Base-by-base conservation (phyloP, 2,797 vertebrate species). In the Coregonus suidteri region DNA sequence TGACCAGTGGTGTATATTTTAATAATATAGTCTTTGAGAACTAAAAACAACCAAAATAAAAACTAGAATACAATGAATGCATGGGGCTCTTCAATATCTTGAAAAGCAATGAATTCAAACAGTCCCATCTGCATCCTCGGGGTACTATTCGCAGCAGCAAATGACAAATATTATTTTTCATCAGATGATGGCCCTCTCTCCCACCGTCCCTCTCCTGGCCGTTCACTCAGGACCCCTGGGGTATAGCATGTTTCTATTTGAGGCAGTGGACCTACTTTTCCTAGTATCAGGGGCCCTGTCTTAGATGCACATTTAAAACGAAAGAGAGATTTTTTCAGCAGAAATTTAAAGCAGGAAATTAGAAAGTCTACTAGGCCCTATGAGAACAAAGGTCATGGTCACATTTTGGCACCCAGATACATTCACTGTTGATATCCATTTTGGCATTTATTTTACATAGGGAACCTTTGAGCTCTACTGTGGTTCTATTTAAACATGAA, bases 101-200 rank as follows among this genome's bases (percentile, higher is more conserved):
- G 65, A 87, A 88, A 87, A 84, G 79, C 91, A 94, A 92, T 91
- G 91, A 91, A 91, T 89, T 92, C 91, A 90, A 85, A 90, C 91
- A 87, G 83, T 84, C 73, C 80, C 74, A 78, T 89, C 85, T 84
- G 62, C 81, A 91, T 87, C 80, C 80, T 68, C 78, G 78, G 82
- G 79, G 85, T 53, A 84, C 85, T 76, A 85, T 31, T 81, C 92
- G 82, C 1, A 0, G 16, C 82, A 83, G 14, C 65, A 84, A 81
- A 92, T 87, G 79, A 91, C 92, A 92, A 94, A 92, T 91, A 91
- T 76, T 88, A 90, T 92, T 92, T 87, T 91, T 82, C 77, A 47
- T 47, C 41, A 47, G 41, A 47, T 47, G 78, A 85, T 82, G 86
- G 83, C 75, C 30, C 53, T 13, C 51, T 16, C 30, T 18, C 18